phyloP scores from a whole-genome alignment of 2,888 invertebrate species.

The Amiota mariae region DNA sequence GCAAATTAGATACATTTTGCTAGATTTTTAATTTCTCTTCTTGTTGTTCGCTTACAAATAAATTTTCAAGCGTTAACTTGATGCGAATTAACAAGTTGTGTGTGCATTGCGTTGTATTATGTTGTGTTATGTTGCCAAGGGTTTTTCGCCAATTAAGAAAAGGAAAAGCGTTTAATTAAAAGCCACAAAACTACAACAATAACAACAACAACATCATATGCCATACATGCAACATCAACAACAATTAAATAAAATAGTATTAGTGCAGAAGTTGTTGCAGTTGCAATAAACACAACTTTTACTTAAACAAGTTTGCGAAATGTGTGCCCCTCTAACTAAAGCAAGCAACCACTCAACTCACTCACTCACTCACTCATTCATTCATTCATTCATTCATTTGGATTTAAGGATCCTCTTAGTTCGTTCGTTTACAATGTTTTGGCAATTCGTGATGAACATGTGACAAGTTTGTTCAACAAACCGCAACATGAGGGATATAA shows the following conservation, averaged over 20 bases:
- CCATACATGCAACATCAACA: too few species aligned
- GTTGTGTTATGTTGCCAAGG: too few species aligned
- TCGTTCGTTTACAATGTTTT: not conserved
- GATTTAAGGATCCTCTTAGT: not conserved
- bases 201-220: not conserved
- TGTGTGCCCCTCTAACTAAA: not conserved
- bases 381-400: not conserved
- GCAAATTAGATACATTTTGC: too few species aligned
- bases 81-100: not conserved
- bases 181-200: not conserved
- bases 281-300: slow-evolving; percentile 5
- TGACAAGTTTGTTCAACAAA: slow-evolving; percentile 18
- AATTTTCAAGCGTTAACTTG: not conserved
- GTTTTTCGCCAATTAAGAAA: too few species aligned
- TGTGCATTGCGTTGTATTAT: too few species aligned
- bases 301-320: not conserved
- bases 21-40: too few species aligned
- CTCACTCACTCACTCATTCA: not conserved
- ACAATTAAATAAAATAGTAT: too few species aligned
- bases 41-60: not conserved
- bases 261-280: too few species aligned
- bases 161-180: slow-evolving; percentile 8
- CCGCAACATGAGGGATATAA: slow-evolving; percentile 2
- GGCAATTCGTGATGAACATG: slow-evolving; percentile 23
- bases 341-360: not conserved